Percentiles rank a stretch among this genome's conserved stretches.
phyloP scores from a whole-genome alignment of 2,888 invertebrate species.

The Ceriagrion tenellum region DNA sequence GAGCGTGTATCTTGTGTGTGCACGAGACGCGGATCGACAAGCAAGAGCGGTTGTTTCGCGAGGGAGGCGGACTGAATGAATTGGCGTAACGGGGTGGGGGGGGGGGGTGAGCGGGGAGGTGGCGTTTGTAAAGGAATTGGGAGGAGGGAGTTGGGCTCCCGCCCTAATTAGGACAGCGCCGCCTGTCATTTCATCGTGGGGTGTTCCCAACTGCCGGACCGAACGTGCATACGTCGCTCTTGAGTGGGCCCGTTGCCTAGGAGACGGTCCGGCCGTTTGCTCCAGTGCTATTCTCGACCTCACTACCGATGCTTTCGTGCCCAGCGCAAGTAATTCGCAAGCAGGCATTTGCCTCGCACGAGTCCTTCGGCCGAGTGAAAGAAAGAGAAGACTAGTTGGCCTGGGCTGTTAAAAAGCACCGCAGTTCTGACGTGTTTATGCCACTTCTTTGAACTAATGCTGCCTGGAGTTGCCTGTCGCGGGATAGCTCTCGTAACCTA shows the following conservation, averaged over 20 bases:
- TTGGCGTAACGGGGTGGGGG: too few relatives aligned
- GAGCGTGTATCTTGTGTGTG: conserved; percentile 18
- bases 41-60: too few relatives aligned
- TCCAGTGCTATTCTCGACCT: background rate
- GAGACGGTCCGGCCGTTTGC: background rate
- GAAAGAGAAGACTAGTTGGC: background rate
- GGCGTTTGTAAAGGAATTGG: background rate
- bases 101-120: background rate
- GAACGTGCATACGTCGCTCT: background rate
- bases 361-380: too few relatives aligned
- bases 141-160: too few relatives aligned
- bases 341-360: too few relatives aligned
- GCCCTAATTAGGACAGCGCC: background rate
- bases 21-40: background rate
- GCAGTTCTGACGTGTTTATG: background rate
- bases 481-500: too few relatives aligned
- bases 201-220: background rate
- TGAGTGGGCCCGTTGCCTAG: conserved; percentile 8
- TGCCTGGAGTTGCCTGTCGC: too few relatives aligned
- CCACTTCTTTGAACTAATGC: too few relatives aligned
- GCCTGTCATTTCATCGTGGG: background rate
- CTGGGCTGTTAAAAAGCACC: background rate
- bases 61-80: too few relatives aligned
- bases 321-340: background rate
- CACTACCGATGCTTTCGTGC: background rate